Evolutionary conservation across 2,113 vertebrate species (phyloP).

Genomic region (Pachyramphus minor): DNA sequence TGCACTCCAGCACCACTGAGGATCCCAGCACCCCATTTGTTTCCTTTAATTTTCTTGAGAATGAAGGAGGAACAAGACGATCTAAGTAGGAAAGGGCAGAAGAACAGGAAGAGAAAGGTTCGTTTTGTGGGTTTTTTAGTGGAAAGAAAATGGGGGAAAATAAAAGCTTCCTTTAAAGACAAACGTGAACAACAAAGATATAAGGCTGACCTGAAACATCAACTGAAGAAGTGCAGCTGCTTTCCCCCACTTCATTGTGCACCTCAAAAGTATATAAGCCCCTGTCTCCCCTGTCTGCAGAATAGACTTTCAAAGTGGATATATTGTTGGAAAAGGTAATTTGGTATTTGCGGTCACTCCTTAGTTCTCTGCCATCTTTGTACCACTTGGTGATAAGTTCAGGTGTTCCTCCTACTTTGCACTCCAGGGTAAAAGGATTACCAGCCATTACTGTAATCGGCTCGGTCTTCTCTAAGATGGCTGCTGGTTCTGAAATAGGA

Average conservation of each 20-base stretch:
- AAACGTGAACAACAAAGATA: background rate
- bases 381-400: constrained; percentile 93
- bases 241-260: constrained; percentile 92
- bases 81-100: constrained; percentile 75
- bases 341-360: constrained; percentile 88
- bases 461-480: constrained; percentile 89
- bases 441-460: constrained; percentile 92
- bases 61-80: constrained; percentile 89
- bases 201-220: constrained; percentile 87
- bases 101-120: background rate
- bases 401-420: constrained; percentile 88
- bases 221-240: constrained; percentile 88
- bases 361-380: constrained; percentile 90
- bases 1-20: constrained; percentile 86
- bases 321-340: constrained; percentile 86
- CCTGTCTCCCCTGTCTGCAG: constrained; percentile 85
- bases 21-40: constrained; percentile 76
- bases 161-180: background rate
- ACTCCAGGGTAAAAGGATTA: constrained; percentile 88
- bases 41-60: constrained; percentile 90
- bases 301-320: constrained; percentile 88
- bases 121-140: background rate
- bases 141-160: rapidly evolving
- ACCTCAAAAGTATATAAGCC: constrained; percentile 92
- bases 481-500: constrained; percentile 90